These are phyloP conservation scores for Gonatopus flavifemur DNA, from an alignment of 1,140 invertebrate genomes.

Conservation along the genomic window DNA sequence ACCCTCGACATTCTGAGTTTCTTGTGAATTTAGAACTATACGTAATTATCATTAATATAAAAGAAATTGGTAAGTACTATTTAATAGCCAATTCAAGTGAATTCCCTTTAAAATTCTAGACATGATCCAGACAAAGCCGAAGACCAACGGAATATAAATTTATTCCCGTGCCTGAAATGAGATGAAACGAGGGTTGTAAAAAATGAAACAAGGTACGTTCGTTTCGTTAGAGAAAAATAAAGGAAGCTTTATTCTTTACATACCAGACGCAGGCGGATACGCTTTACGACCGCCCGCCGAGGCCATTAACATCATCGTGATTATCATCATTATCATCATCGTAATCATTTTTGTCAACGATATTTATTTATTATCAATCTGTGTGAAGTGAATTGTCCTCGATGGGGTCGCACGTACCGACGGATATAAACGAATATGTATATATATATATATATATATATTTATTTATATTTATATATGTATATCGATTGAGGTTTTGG, in stretches of 20 bases:
- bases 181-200: not conserved
- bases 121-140: no score
- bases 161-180: not conserved
- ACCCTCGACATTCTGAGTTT: no score
- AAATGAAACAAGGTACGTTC: not conserved
- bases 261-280: conserved; percentile 48
- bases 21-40: no score
- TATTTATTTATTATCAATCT: no score
- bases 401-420: conserved; percentile 16
- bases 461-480: no score
- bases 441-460: no score
- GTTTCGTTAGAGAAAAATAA: conserved; percentile 49
- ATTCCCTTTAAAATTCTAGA: no score
- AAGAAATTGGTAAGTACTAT: no score
- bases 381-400: not conserved
- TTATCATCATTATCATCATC: not conserved
- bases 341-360: conserved; percentile 17
- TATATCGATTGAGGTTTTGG: no score
- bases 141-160: no score
- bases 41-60: no score
- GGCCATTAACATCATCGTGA: not conserved
- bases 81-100: no score
- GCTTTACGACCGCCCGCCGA: conserved; percentile 31
- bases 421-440: conserved; percentile 35
- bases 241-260: conserved; percentile 53